These are phyloP conservation scores for Melipona beecheii DNA, from an alignment of 2,888 invertebrate species.

Conservation along the genomic window DNA sequence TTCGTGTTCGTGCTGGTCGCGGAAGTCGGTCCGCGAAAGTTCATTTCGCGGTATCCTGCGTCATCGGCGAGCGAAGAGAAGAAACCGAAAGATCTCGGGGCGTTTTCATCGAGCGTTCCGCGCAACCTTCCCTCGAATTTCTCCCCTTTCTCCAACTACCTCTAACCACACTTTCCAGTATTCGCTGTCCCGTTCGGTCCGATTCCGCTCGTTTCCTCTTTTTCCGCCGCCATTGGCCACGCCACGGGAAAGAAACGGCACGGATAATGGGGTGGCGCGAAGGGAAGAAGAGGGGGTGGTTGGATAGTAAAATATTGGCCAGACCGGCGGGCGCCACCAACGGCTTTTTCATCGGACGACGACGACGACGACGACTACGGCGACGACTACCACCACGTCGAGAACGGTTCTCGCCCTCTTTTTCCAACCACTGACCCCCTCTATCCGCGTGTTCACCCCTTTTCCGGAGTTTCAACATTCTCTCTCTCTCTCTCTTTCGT, in stretches of 20 bases:
- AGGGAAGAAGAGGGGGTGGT: conserved; percentile 18
- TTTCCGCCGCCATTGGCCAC: conserved; percentile 33
- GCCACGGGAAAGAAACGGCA: conserved; percentile 54
- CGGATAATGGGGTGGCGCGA: conserved; percentile 58
- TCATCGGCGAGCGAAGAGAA: conserved; percentile 14
- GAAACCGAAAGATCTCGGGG: conserved; percentile 45
- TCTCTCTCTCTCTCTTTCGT: neutral
- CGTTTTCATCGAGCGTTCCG: conserved; percentile 57
- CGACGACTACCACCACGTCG: conserved; percentile 51
- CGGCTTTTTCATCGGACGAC: conserved; percentile 71
- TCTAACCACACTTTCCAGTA: neutral
- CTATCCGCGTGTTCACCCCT: conserved; percentile 16
- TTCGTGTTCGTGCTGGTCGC: neutral
- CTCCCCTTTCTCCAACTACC: conserved; percentile 9
- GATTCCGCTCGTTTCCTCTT: conserved; percentile 36
- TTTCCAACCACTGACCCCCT: conserved; percentile 9
- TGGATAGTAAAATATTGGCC: conserved; percentile 81
- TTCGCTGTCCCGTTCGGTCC: conserved; percentile 12
- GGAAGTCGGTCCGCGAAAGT: conserved; percentile 19
- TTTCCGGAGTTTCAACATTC: conserved; percentile 19
- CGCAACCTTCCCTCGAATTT: conserved; percentile 23
- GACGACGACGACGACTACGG: conserved; percentile 52
- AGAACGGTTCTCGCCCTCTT: conserved; percentile 34
- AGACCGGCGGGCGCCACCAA: conserved; percentile 79
- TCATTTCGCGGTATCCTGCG: conserved; percentile 11